Percentiles rank a stretch among this genome's conserved stretches.
These are phyloP conservation scores for Octonoba sinensis DNA, from an alignment of 2,888 invertebrate genomes.

Conservation along the genomic window DNA sequence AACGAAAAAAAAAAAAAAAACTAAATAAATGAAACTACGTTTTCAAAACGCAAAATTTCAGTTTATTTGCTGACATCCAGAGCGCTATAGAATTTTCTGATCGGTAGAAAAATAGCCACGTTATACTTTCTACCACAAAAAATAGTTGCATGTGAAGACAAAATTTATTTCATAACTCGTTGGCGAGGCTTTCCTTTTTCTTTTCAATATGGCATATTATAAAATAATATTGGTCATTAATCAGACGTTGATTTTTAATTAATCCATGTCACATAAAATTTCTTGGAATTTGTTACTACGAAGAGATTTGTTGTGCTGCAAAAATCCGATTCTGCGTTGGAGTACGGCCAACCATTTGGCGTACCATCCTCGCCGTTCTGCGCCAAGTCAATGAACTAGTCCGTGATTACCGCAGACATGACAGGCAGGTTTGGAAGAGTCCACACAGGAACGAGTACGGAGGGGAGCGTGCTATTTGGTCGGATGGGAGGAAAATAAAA, in stretches of 20 bases:
- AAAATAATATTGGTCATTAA: too few relatives aligned
- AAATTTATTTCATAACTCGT: too few relatives aligned
- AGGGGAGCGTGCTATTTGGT: constrained; percentile 16
- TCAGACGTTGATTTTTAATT: too few relatives aligned
- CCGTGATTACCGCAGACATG: constrained; percentile 63
- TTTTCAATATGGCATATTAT: too few relatives aligned
- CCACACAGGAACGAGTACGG: constrained; percentile 1
- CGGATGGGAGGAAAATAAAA: constrained; percentile 39
- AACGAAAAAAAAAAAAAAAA: constrained; percentile 10
- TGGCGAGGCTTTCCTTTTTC: too few relatives aligned
- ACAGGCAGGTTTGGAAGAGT: constrained; percentile 61
- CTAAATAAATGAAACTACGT: not conserved
- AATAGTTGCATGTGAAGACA: too few relatives aligned
- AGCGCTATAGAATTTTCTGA: not conserved
- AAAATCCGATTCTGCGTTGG: constrained; percentile 32
- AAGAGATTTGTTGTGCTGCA: constrained; percentile 15
- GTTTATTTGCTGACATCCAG: constrained; percentile 3
- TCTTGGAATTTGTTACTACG: constrained; percentile 14
- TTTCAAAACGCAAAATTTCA: not conserved
- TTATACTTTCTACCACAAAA: constrained; percentile 22
- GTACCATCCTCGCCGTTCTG: constrained; percentile 53
- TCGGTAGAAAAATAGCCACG: constrained; percentile 26
- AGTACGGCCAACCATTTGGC: constrained; percentile 41
- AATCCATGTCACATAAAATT: constrained; percentile 1
- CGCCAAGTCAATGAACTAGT: constrained; percentile 64